A percentile compares a stretch with the other conserved stretches of the same genome.
Conservation (phyloP, 2,113 vertebrate genomes). For the Pelecanus crispus region DNA sequence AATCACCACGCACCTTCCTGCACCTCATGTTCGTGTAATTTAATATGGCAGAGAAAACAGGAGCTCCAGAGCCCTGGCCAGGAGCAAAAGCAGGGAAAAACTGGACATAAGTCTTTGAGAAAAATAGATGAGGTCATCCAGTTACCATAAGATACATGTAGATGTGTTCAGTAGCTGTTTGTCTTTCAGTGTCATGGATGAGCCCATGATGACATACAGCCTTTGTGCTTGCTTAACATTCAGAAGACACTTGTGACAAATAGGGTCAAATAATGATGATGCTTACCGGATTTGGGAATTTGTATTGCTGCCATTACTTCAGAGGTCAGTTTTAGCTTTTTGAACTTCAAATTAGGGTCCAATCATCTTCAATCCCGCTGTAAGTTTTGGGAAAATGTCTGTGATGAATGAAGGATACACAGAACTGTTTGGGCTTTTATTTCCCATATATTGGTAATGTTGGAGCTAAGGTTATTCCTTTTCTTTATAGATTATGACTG, state of each 20-base stretch:
- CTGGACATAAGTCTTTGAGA: neutral
- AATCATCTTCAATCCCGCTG: neutral
- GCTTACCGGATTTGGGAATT: slow-evolving; percentile 2
- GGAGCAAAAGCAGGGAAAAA: neutral
- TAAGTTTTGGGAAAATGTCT: neutral
- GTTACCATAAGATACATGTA: neutral
- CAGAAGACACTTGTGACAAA: neutral
- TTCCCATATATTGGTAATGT: neutral
- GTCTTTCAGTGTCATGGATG: neutral
- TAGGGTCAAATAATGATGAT: neutral
- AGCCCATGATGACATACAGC: neutral
- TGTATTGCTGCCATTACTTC: slow-evolving; percentile 24
- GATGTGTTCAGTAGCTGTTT: neutral
- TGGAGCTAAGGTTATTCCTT: neutral
- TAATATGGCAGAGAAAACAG: neutral
- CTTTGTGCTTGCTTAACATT: neutral
- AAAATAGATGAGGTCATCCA: neutral
- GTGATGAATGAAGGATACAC: neutral
- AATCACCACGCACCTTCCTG: neutral
- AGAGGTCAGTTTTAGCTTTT: slow-evolving; percentile 10
- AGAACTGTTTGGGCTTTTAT: neutral
- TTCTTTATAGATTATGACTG: neutral
- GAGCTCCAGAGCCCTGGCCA: neutral
- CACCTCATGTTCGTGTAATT: neutral
- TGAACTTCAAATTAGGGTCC: neutral